A percentile compares a stretch with the other conserved stretches of the same genome.
These are phyloP conservation scores for Siniperca scherzeri DNA, from an alignment of 2,797 vertebrate species.

Conservation along the genomic window DNA sequence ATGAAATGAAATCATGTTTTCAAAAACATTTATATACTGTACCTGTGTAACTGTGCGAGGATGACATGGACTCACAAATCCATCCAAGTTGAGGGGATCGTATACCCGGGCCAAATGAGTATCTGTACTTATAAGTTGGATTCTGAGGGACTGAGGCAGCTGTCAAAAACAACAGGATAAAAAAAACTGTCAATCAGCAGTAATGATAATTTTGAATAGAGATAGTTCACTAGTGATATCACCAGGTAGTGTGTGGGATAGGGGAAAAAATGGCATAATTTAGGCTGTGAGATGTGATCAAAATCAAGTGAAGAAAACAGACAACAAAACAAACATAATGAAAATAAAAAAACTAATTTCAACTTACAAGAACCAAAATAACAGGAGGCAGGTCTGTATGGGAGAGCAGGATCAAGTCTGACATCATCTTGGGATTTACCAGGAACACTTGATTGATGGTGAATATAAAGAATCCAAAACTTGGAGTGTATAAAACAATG, in stretches of 20 bases:
- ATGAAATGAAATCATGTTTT: slow-evolving; percentile 34
- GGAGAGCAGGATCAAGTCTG: slow-evolving; percentile 77
- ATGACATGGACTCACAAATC: slow-evolving; percentile 61
- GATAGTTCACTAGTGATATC: background rate
- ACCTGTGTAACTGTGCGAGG: slow-evolving; percentile 71
- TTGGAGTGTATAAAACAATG: slow-evolving; percentile 66
- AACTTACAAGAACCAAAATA: slow-evolving; percentile 87
- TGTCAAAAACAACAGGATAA: slow-evolving; percentile 64
- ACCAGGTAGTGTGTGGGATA: background rate
- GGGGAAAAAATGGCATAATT: background rate
- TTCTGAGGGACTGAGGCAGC: slow-evolving; percentile 65
- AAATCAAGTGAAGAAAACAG: slow-evolving; percentile 39
- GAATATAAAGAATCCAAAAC: slow-evolving; percentile 60
- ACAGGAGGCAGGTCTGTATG: slow-evolving; percentile 76
- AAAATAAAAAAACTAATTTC: slow-evolving; percentile 25
- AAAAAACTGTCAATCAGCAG: slow-evolving; percentile 18
- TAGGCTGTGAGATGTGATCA: slow-evolving; percentile 16
- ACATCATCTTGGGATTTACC: slow-evolving; percentile 85
- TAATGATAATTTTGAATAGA: slow-evolving; percentile 7
- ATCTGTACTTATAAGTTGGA: slow-evolving; percentile 57
- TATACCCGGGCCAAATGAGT: slow-evolving; percentile 48
- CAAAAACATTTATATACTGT: slow-evolving; percentile 34
- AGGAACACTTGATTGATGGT: slow-evolving; percentile 77
- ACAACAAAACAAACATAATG: slow-evolving; percentile 15
- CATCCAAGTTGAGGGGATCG: slow-evolving; percentile 52